Percentiles rank a stretch among this genome's conserved stretches.
Conservation (phyloP, 2,113 vertebrate species). For the Rattus norvegicus region GRCr8 NC_086021.1:156349501-156350000, state of each 20-base stretch:
- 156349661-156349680: background rate
- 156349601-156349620: conserved; percentile 82
- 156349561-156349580: conserved; percentile 82
- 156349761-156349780: background rate
- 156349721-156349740: background rate
- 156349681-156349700: background rate
- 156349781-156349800: too few species aligned
- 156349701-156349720: background rate
- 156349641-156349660: conserved; percentile 76
- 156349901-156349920: background rate
- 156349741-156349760: background rate
- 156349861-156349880: background rate
- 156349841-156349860: background rate
- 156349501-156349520: conserved; percentile 83
- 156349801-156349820: accelerated
- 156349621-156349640: conserved; percentile 87
- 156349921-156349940: background rate
- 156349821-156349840: accelerated
- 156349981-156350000: background rate
- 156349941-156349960: accelerated
- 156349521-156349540: conserved; percentile 70
- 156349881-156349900: accelerated
- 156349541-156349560: conserved; percentile 73
- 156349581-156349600: conserved; percentile 84
- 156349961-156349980: conserved; percentile 61